A percentile compares a stretch with the other conserved stretches of the same genome.
phyloP scores from a whole-genome alignment of 2,797 vertebrate species.

The Alcedo quadribrachys region DNA sequence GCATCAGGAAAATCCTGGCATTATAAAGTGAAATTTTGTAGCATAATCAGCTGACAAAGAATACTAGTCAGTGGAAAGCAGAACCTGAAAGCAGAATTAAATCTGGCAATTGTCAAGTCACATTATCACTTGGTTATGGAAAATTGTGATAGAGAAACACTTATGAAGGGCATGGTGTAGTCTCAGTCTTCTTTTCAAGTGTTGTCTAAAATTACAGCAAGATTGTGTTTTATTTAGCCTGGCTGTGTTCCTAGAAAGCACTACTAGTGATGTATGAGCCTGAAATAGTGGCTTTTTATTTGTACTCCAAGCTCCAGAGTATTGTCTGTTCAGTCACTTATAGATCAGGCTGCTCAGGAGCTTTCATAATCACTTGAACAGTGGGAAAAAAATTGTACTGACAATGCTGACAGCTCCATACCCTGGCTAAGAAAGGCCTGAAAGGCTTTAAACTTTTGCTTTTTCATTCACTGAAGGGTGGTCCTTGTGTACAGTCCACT shows the following conservation, averaged over 20 bases:
- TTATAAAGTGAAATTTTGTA: slow-evolving; percentile 28
- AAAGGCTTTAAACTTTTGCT: slow-evolving; percentile 43
- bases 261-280: slow-evolving; percentile 49
- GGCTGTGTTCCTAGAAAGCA: slow-evolving; percentile 65
- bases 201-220: slow-evolving; percentile 44
- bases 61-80: slow-evolving; percentile 13
- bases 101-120: slow-evolving; percentile 33
- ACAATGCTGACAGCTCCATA: slow-evolving; percentile 57
- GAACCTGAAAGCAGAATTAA: slow-evolving; percentile 46
- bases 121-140: slow-evolving; percentile 32
- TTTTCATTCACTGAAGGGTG: slow-evolving; percentile 34
- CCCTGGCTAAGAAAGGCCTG: slow-evolving; percentile 42
- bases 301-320: slow-evolving; percentile 59
- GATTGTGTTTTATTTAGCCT: slow-evolving; percentile 65
- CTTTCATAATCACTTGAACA: slow-evolving; percentile 67
- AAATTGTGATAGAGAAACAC: slow-evolving; percentile 14
- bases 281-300: slow-evolving; percentile 66
- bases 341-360: slow-evolving; percentile 58
- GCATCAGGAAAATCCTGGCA: slow-evolving; percentile 24
- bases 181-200: slow-evolving; percentile 39
- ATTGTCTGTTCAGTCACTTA: slow-evolving; percentile 70
- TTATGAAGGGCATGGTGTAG: neutral
- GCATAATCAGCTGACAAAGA: slow-evolving; percentile 22
- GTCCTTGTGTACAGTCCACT: neutral
- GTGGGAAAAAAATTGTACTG: slow-evolving; percentile 71